Conservation (phyloP, 1,140 invertebrate species). For the Drosophila truncata region DNA sequence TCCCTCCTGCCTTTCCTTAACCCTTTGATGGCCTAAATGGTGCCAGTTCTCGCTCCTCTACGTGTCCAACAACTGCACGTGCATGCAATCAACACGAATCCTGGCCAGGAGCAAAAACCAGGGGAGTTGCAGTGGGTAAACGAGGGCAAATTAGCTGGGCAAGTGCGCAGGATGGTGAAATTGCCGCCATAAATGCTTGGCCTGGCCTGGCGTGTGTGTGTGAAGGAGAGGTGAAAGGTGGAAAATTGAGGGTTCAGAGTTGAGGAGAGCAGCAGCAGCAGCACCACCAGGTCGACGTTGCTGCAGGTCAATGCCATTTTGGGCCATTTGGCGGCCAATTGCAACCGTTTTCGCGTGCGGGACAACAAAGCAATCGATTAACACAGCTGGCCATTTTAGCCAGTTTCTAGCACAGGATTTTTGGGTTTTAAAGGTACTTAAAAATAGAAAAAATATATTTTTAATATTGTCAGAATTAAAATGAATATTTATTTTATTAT, state of each 20-base stretch:
- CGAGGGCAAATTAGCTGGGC: slow-evolving; percentile 68
- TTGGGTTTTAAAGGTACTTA: background rate
- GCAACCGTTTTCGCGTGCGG: slow-evolving; percentile 56
- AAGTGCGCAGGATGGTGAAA: slow-evolving; percentile 69
- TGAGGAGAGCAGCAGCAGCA: background rate
- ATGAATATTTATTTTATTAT: no score
- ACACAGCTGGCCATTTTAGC: background rate
- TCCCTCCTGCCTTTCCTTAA: background rate
- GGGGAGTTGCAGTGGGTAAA: slow-evolving; percentile 12
- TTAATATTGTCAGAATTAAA: no score
- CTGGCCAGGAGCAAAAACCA: background rate
- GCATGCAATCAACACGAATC: slow-evolving; percentile 64
- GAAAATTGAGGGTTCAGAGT: background rate
- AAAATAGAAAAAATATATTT: no score
- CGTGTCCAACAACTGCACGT: slow-evolving; percentile 53
- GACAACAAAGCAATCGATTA: slow-evolving; percentile 26
- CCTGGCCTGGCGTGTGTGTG: slow-evolving; percentile 39
- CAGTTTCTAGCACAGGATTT: background rate
- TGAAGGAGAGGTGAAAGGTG: background rate
- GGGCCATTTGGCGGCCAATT: slow-evolving; percentile 60
- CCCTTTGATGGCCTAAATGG: slow-evolving; percentile 3
- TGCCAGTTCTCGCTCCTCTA: slow-evolving; percentile 6
- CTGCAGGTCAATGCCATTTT: slow-evolving; percentile 75
- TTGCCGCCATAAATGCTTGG: slow-evolving; percentile 75
- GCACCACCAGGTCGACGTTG: slow-evolving; percentile 5